A percentile compares a stretch with the other conserved stretches of the same genome.
These are phyloP conservation scores for Strix occidentalis DNA, from an alignment of 2,797 vertebrate species.

Conservation along the genomic window DNA sequence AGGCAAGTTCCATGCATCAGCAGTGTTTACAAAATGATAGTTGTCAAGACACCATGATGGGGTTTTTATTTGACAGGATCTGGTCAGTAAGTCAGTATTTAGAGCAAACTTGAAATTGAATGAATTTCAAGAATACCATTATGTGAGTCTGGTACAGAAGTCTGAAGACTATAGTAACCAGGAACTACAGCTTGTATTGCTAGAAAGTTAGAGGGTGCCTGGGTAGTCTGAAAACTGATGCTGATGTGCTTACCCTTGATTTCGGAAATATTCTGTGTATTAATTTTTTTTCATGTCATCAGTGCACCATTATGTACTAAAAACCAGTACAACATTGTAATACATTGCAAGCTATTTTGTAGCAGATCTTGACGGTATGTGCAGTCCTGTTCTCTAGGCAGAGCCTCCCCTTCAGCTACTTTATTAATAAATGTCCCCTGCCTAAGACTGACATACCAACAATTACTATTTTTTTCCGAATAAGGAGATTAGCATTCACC, in stretches of 20 bases:
- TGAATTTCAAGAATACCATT: constrained; percentile 30
- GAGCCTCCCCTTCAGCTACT: background rate
- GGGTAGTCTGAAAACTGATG: background rate
- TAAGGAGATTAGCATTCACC: background rate
- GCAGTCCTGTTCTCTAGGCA: background rate
- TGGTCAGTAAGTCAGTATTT: constrained; percentile 44
- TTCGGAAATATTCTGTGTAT: background rate
- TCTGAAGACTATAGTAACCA: background rate
- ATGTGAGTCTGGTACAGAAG: constrained; percentile 35
- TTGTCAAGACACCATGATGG: constrained; percentile 32
- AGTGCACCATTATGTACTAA: background rate
- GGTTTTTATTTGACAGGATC: constrained; percentile 45
- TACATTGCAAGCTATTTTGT: background rate
- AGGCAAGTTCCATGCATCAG: constrained; percentile 47
- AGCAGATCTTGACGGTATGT: background rate
- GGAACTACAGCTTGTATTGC: background rate
- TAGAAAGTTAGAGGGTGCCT: background rate
- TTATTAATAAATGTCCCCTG: background rate
- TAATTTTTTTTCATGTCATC: background rate
- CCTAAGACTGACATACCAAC: background rate
- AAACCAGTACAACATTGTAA: background rate
- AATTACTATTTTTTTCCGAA: background rate
- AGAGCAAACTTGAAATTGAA: constrained; percentile 44
- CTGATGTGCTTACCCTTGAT: background rate
- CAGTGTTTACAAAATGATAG: constrained; percentile 55